Conservation (phyloP, 2,113 vertebrate species). For the Catharus fuscescens region DNA sequence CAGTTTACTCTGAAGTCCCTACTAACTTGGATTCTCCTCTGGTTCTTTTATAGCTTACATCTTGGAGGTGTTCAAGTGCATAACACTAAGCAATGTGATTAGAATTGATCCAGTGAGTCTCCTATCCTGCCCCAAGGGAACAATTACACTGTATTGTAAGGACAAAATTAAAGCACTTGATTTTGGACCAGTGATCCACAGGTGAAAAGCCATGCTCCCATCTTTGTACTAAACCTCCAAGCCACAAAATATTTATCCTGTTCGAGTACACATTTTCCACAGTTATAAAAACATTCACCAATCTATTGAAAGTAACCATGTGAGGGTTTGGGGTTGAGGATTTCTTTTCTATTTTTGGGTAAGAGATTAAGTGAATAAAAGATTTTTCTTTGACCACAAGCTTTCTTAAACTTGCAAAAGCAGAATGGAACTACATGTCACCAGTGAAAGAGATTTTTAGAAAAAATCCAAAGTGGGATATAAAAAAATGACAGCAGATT, state of each 20-base stretch:
- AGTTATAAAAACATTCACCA: neutral
- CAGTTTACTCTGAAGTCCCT: neutral
- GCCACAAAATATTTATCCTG: neutral
- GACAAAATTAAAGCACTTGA: neutral
- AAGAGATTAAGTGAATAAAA: neutral
- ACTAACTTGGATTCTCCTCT: neutral
- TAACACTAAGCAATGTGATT: neutral
- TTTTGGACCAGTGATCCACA: neutral
- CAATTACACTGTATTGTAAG: neutral
- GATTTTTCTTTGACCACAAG: neutral
- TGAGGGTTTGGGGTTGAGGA: neutral
- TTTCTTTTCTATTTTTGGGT: neutral
- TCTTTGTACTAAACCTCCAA: neutral
- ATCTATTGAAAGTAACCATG: neutral
- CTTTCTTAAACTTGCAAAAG: neutral
- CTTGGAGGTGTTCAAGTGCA: neutral
- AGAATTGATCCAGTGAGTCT: conserved; percentile 25
- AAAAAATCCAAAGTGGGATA: neutral
- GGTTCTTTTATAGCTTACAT: neutral
- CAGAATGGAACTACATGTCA: neutral
- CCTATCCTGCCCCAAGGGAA: neutral
- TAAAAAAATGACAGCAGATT: neutral
- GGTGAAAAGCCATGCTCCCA: neutral
- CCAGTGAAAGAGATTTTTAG: neutral
- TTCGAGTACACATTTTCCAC: neutral